Percentiles rank a stretch among this genome's conserved stretches.
Conservation (phyloP, 2,113 vertebrate species). For the Aphelocoma coerulescens region DNA sequence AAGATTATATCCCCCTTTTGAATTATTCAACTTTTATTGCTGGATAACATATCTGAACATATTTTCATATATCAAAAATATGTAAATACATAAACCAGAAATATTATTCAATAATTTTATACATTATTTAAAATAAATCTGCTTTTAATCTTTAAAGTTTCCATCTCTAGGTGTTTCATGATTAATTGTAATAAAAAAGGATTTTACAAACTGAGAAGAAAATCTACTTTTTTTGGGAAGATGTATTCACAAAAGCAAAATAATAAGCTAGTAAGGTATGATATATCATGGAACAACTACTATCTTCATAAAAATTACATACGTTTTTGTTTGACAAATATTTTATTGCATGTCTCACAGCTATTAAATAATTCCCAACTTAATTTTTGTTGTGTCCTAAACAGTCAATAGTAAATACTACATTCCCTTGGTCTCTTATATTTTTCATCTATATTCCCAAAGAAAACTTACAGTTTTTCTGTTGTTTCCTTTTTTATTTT, state of each 20-base stretch:
- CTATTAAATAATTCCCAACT: conserved; percentile 66
- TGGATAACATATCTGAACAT: not conserved
- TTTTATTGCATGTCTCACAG: conserved; percentile 52
- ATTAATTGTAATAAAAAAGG: conserved; percentile 1
- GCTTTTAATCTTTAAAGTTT: conserved; percentile 5
- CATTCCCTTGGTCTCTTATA: not conserved
- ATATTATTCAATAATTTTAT: conserved; percentile 7
- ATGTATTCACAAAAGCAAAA: conserved; percentile 21
- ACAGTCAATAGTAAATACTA: conserved; percentile 9
- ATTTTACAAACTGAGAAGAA: not conserved
- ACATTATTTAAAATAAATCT: conserved; percentile 5
- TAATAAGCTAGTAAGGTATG: conserved; percentile 30
- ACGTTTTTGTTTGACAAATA: conserved; percentile 35
- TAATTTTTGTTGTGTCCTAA: conserved; percentile 45
- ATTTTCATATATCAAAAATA: not conserved
- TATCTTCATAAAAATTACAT: conserved; percentile 52
- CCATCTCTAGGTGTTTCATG: not conserved
- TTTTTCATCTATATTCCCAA: not conserved
- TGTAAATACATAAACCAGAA: not conserved
- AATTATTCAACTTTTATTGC: conserved; percentile 18
- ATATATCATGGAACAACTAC: not conserved
- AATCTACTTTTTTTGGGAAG: not conserved
- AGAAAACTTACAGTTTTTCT: not conserved
- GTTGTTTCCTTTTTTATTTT: not conserved
- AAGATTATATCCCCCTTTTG: not conserved